Base-by-base conservation (phyloP, 2,888 invertebrate genomes). In the Mechanitis messenoides region DNA sequence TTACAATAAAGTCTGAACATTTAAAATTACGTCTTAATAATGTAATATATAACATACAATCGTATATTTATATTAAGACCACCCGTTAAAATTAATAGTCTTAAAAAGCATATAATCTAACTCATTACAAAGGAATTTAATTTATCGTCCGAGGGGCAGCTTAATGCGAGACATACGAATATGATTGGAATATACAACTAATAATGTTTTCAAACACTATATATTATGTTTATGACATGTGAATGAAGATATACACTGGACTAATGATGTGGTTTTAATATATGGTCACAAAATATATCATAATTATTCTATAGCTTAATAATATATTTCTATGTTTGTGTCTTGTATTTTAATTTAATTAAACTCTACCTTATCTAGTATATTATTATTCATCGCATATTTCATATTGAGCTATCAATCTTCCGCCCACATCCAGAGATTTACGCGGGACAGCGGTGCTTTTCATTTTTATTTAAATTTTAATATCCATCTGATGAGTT, bases 111-210 rank as follows among this genome's bases (percentile, higher is more conserved):
- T 78, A 82, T 86, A 85, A 84, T 84, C 78, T 72, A 72, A 79
- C 81, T 87, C 87, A 87, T 87, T 86, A 86, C 80, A 72, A 74
- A 63, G 65, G 68, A 71, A 75, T 80, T 80, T 81, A 84, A 87
- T 86, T 84, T 85, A 83, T 83, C 74, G 72, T 64, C 68, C 73
- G 76, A 73, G 74, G 71, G 66, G 73, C 66, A 78, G 74, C 77
- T 77, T 76, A 73, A 74, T 74, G 73, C 62, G 69, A 69, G 73
- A 75, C 68, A 70, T 61, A 71, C 62, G 68, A 47, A 62, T 61
- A 53, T 60, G 61, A 63, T 61, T 50, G 53, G 55, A 58, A 61
- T 59, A 61, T 42, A 62, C 56, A 45, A 45, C 47, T 61, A 59
- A 64, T 61, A 56, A 61, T 60, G 45, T 63, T 53, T 62, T 64